Evolutionary conservation across 1,140 invertebrate species (phyloP).

Genomic region (Ceratina calcarata): DNA sequence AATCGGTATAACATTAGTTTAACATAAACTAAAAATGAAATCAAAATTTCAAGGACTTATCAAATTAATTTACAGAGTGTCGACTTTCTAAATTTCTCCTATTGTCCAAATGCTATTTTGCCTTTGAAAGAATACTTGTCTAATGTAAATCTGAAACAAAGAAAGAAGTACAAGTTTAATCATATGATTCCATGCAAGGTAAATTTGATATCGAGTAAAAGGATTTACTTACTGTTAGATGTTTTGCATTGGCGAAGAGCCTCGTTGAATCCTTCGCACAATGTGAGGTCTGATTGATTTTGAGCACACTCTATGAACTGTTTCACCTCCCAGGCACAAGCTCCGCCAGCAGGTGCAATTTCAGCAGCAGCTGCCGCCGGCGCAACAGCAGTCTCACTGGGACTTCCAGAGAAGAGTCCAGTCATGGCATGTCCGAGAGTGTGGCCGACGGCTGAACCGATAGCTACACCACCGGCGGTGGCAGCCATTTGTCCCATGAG

Average conservation of each 20-base stretch:
- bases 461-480: constrained; percentile 93
- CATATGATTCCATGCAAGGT: not conserved
- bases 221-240: constrained; percentile 74
- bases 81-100: constrained; percentile 6
- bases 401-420: constrained; percentile 89
- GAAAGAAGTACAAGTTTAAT: constrained; percentile 12
- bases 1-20: not conserved
- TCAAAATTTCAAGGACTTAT: not conserved
- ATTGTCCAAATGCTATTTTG: not conserved
- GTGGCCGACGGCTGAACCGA: constrained; percentile 93
- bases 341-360: constrained; percentile 82
- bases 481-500: constrained; percentile 94
- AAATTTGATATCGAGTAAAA: not conserved
- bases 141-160: constrained; percentile 54
- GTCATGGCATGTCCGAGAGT: constrained; percentile 92
- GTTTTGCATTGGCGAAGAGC: constrained; percentile 94
- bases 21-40: not conserved
- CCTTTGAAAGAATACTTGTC: constrained; percentile 6
- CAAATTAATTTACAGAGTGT: not conserved
- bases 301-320: constrained; percentile 94
- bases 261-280: constrained; percentile 96
- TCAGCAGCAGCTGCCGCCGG: constrained; percentile 73
- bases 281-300: constrained; percentile 89
- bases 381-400: constrained; percentile 79
- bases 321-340: constrained; percentile 93